phyloP scores from a whole-genome alignment of 2,888 invertebrate genomes.

The Mythimna lalbum region DNA sequence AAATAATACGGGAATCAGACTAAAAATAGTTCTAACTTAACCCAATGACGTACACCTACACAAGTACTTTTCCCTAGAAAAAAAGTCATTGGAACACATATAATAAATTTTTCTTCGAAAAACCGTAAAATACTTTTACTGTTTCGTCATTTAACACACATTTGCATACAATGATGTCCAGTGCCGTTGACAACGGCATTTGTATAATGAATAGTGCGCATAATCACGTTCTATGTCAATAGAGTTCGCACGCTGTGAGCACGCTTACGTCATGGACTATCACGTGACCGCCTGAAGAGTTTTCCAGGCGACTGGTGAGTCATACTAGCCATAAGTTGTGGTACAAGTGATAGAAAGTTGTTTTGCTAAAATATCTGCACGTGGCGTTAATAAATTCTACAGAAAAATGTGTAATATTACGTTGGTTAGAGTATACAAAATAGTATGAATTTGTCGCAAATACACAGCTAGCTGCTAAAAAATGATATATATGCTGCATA shows the following conservation, averaged over 20 bases:
- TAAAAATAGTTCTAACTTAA: slow-evolving; percentile 2
- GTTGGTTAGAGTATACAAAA: too few species aligned
- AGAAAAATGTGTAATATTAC: too few species aligned
- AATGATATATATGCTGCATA: too few species aligned
- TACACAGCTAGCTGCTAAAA: too few species aligned
- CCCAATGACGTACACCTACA: not conserved
- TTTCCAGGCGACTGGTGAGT: slow-evolving; percentile 82
- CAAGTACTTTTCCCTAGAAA: slow-evolving; percentile 9
- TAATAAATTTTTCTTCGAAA: too few species aligned
- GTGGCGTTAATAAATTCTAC: not conserved
- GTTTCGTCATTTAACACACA: slow-evolving; percentile 33
- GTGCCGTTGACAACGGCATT: slow-evolving; percentile 29
- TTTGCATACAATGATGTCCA: slow-evolving; percentile 54
- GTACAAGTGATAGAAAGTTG: slow-evolving; percentile 58
- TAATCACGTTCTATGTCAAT: slow-evolving; percentile 69
- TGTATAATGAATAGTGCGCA: slow-evolving; percentile 60
- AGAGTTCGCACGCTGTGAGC: slow-evolving; percentile 66
- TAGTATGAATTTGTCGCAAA: too few species aligned
- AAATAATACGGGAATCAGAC: not conserved
- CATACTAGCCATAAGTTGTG: slow-evolving; percentile 65
- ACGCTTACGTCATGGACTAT: slow-evolving; percentile 72
- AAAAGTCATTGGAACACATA: slow-evolving; percentile 3
- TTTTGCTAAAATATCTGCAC: not conserved
- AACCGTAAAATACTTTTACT: slow-evolving; percentile 10
- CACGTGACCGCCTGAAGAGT: slow-evolving; percentile 82